A percentile compares a stretch with the other conserved stretches of the same genome.
Evolutionary conservation across 2,888 invertebrate genomes (phyloP).

Genomic region (Baccha elongata): DNA sequence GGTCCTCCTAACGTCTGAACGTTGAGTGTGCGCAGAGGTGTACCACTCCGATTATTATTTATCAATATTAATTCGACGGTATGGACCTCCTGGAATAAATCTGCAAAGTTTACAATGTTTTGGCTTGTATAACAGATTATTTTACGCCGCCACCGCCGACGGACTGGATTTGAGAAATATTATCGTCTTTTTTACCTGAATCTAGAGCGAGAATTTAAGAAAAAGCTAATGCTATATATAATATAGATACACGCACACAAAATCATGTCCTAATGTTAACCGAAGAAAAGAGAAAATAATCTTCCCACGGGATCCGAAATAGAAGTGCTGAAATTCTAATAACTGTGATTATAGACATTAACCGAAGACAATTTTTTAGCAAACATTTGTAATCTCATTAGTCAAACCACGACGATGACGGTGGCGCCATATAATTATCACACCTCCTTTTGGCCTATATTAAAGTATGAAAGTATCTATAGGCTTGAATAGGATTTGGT

Average conservation of each 20-base stretch:
- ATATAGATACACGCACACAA: conserved; percentile 12
- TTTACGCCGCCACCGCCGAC: conserved; percentile 50
- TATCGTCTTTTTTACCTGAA: conserved; percentile 49
- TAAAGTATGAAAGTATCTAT: conserved; percentile 24
- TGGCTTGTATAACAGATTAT: conserved; percentile 72
- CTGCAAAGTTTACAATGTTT: conserved; percentile 66
- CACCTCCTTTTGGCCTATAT: conserved; percentile 62
- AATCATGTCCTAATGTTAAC: conserved; percentile 2
- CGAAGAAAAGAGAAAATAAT: conserved; percentile 23
- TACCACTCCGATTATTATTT: conserved; percentile 30
- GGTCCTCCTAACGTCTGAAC: conserved; percentile 28
- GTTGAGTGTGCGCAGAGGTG: conserved; percentile 17
- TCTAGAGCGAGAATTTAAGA: conserved; percentile 1
- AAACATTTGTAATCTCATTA: conserved; percentile 71
- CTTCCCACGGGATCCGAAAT: conserved; percentile 50
- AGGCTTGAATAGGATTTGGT: conserved; percentile 5
- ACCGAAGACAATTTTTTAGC: conserved; percentile 66
- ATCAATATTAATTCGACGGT: conserved; percentile 47
- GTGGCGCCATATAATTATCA: conserved; percentile 68
- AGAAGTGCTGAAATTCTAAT: conserved; percentile 63
- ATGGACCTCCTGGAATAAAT: conserved; percentile 71
- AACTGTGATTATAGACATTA: conserved; percentile 58
- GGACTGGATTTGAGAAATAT: conserved; percentile 4
- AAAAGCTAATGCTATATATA: conserved; percentile 40
- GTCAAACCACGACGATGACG: conserved; percentile 52